Conservation (phyloP, 2,888 invertebrate species). For the Rhyacophila evoluta region DNA sequence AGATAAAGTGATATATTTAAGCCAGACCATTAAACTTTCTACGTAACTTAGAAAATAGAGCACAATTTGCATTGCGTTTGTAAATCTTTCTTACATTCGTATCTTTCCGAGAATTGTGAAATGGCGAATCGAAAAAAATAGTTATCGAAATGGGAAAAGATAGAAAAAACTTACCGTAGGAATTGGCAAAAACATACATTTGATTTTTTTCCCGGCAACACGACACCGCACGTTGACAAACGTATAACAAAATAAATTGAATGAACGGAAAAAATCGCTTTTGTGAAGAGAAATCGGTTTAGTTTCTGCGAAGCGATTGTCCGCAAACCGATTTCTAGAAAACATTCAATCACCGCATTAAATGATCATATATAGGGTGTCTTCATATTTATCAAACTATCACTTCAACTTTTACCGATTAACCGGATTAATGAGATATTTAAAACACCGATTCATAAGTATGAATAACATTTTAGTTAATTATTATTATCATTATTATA, state of each 20-base stretch:
- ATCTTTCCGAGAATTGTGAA: background rate
- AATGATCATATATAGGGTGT: background rate
- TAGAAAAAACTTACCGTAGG: background rate
- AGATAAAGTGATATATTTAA: too few species aligned
- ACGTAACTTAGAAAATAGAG: too few species aligned
- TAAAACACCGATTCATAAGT: too few species aligned
- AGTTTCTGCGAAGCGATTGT: slow-evolving; percentile 2
- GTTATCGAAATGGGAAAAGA: background rate
- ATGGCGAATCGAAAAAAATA: background rate
- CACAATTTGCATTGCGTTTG: background rate
- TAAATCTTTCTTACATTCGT: background rate
- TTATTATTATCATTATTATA: too few species aligned
- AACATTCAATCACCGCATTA: background rate
- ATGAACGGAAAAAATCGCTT: slow-evolving; percentile 15
- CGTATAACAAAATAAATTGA: background rate
- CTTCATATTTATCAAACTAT: too few species aligned
- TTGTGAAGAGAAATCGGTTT: slow-evolving; percentile 12
- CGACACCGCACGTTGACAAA: slow-evolving; percentile 11
- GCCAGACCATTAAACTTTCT: too few species aligned
- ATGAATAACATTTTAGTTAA: too few species aligned
- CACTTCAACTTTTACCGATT: too few species aligned
- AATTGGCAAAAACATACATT: slow-evolving; percentile 19
- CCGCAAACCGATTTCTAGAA: slow-evolving; percentile 2
- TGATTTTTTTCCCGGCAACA: slow-evolving; percentile 1
- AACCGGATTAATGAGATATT: too few species aligned